These are phyloP conservation scores for Myotis yumanensis DNA, from an alignment of 2,113 vertebrate genomes.

Conservation along the genomic window DNA sequence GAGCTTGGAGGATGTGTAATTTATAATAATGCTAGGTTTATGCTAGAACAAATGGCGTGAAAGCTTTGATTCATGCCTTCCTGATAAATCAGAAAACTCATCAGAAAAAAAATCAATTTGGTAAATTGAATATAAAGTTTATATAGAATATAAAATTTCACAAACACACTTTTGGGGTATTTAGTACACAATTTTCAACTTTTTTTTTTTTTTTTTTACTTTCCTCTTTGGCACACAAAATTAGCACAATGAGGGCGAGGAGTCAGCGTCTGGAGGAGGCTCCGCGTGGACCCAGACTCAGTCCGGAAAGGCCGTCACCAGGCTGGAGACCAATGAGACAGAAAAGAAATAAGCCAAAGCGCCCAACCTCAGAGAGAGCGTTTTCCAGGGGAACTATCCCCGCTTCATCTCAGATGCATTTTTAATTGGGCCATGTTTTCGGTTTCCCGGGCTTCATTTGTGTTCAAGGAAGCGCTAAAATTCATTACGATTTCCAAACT, in stretches of 20 bases:
- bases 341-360: not conserved
- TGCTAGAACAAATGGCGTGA: fast-evolving
- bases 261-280: too few species aligned
- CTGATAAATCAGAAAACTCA: not conserved
- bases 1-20: not conserved
- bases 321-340: not conserved
- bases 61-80: not conserved
- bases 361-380: not conserved
- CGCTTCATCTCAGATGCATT: fast-evolving
- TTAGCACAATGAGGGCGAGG: not conserved
- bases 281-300: fast-evolving
- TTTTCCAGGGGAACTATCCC: fast-evolving
- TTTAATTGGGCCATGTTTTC: not conserved
- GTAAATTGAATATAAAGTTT: not conserved
- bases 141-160: not conserved
- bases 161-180: too few species aligned
- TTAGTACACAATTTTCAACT: fast-evolving
- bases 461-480: not conserved
- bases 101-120: not conserved
- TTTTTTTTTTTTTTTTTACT: not conserved
- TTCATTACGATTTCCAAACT: not conserved
- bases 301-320: not conserved
- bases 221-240: not conserved
- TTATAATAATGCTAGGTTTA: too few species aligned
- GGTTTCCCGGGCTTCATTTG: not conserved